Evolutionary conservation across 1,140 invertebrate genomes (phyloP).

Genomic region (Caenorhabditis brenneri): DNA sequence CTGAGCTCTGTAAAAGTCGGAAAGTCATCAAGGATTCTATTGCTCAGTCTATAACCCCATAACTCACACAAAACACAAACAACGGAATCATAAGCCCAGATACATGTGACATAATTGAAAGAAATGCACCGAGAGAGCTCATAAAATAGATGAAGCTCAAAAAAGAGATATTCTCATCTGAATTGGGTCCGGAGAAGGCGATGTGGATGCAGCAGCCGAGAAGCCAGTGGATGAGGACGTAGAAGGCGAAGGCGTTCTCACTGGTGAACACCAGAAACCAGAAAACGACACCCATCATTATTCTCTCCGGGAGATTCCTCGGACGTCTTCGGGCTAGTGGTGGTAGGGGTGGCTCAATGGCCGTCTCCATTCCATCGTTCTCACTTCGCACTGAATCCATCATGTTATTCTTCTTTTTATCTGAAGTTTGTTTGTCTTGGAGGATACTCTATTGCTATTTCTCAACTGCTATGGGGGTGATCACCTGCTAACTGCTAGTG

Average conservation of each 20-base stretch:
- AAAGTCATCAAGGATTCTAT: not conserved
- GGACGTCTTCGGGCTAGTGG: too few species aligned
- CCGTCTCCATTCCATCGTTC: not conserved
- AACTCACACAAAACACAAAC: slow-evolving; percentile 14
- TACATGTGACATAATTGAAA: not conserved
- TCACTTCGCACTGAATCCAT: not conserved
- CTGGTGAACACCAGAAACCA: not conserved
- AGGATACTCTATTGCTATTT: not conserved
- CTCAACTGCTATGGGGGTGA: not conserved
- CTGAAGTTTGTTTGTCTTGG: too few species aligned
- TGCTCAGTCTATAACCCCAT: too few species aligned
- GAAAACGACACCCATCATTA: not conserved
- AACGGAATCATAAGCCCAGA: not conserved
- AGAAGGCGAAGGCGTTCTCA: not conserved
- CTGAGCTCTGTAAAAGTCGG: not conserved
- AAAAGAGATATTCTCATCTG: not conserved
- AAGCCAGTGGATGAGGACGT: not conserved
- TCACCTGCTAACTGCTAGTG: too few species aligned
- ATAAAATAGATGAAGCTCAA: not conserved
- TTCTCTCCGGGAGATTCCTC: not conserved
- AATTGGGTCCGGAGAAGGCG: not conserved
- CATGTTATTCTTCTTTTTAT: too few species aligned
- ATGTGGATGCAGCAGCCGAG: not conserved
- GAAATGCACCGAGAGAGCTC: not conserved
- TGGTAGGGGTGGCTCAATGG: not conserved